phyloP scores from a whole-genome alignment of 2,113 vertebrate genomes.

The Trachemys scripta region DNA sequence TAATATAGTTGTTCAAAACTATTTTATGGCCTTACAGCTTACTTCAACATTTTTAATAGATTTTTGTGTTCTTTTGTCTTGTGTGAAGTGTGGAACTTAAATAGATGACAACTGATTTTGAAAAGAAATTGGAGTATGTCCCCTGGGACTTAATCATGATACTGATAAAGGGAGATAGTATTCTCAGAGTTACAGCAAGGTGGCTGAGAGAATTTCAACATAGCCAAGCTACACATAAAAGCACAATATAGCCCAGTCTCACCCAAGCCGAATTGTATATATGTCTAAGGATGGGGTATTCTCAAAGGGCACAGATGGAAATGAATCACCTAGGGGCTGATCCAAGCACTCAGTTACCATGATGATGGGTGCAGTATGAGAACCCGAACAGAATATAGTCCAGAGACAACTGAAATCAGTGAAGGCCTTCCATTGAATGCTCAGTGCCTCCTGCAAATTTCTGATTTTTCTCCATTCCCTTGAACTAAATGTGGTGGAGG shows the following conservation, averaged over 20 bases:
- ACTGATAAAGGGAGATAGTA: background rate
- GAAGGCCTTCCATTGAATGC: background rate
- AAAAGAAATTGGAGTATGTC: background rate
- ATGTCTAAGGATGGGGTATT: background rate
- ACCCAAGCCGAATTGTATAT: background rate
- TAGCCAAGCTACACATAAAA: background rate
- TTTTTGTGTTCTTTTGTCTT: background rate
- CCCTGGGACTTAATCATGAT: background rate
- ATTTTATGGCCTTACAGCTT: background rate
- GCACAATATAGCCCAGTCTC: background rate
- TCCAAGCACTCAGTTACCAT: background rate
- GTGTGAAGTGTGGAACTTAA: background rate
- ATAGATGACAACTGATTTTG: background rate
- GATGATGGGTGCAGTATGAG: background rate
- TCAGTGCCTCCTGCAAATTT: background rate
- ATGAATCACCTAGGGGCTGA: background rate
- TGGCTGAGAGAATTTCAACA: background rate
- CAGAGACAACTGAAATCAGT: background rate
- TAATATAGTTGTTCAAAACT: background rate
- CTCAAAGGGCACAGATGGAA: background rate
- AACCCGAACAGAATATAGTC: background rate
- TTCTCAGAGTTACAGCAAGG: constrained; percentile 6
- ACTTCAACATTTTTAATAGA: background rate
- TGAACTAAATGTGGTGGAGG: background rate
- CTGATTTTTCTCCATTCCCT: background rate